Percentiles rank a stretch among this genome's conserved stretches.
Conservation (phyloP, 1,140 invertebrate genomes). For the Chironomus tepperi region DNA sequence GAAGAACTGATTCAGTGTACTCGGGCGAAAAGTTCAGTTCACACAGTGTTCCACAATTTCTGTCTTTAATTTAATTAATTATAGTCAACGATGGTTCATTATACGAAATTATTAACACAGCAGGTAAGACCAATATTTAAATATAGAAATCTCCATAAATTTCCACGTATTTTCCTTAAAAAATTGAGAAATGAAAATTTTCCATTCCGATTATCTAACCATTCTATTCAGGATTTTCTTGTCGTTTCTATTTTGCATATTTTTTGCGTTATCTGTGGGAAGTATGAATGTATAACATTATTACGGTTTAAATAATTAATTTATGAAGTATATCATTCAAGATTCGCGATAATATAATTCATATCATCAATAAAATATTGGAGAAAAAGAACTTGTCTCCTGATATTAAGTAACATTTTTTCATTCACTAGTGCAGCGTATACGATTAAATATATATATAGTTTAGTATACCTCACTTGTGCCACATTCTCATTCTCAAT, state of each 20-base stretch:
- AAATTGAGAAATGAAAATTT: not conserved
- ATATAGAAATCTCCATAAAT: not conserved
- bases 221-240: not conserved
- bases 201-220: constrained; percentile 12
- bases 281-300: no score
- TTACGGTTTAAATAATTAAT: no score
- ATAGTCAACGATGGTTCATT: not conserved
- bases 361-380: not conserved
- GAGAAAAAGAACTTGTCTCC: not conserved
- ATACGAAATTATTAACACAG: constrained; percentile 3
- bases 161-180: not conserved
- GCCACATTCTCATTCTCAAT: not conserved
- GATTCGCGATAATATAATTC: not conserved
- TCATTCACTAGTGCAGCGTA: not conserved
- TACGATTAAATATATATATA: no score
- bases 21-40: not conserved
- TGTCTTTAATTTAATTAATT: not conserved
- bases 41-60: not conserved
- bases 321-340: no score
- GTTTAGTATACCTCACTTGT: no score
- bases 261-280: no score
- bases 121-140: not conserved
- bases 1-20: not conserved
- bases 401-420: not conserved
- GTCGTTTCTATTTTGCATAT: no score